These are phyloP conservation scores for Dastarcus helophoroides DNA, from an alignment of 2,888 invertebrate species.

Conservation along the genomic window DNA sequence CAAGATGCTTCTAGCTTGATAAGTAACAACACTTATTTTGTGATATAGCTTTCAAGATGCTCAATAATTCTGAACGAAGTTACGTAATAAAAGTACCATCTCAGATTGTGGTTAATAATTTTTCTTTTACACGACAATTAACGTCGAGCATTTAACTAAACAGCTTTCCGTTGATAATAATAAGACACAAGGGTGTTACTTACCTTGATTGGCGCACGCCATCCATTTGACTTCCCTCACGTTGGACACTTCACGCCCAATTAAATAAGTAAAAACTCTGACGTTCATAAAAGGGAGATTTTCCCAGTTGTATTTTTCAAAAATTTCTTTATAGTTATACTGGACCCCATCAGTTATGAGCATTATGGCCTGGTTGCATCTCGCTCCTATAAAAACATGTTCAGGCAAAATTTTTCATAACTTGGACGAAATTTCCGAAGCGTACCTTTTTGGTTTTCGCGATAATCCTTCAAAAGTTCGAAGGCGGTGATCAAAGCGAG, in stretches of 20 bases:
- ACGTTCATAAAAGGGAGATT: slow-evolving; percentile 68
- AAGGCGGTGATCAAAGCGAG: slow-evolving; percentile 83
- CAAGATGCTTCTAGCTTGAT: too few relatives aligned
- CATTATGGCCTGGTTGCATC: slow-evolving; percentile 94
- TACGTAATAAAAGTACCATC: too few relatives aligned
- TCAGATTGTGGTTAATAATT: too few relatives aligned
- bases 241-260: slow-evolving; percentile 73
- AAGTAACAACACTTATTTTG: too few relatives aligned
- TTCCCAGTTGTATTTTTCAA: slow-evolving; percentile 86
- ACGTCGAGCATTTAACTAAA: too few relatives aligned
- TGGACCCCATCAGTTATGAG: slow-evolving; percentile 97
- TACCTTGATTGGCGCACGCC: slow-evolving; percentile 91
- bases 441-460: slow-evolving; percentile 27
- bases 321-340: slow-evolving; percentile 85
- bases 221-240: slow-evolving; percentile 92
- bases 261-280: slow-evolving; percentile 94
- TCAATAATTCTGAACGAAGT: too few relatives aligned
- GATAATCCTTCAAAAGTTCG: slow-evolving; percentile 52
- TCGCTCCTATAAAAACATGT: slow-evolving; percentile 25
- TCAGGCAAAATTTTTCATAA: background rate
- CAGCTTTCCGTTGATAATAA: too few relatives aligned
- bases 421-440: too few relatives aligned
- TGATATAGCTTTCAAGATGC: too few relatives aligned
- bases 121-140: too few relatives aligned
- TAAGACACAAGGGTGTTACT: too few relatives aligned